phyloP scores from a whole-genome alignment of 1,140 invertebrate genomes.

The Solenopsis fugax region DNA sequence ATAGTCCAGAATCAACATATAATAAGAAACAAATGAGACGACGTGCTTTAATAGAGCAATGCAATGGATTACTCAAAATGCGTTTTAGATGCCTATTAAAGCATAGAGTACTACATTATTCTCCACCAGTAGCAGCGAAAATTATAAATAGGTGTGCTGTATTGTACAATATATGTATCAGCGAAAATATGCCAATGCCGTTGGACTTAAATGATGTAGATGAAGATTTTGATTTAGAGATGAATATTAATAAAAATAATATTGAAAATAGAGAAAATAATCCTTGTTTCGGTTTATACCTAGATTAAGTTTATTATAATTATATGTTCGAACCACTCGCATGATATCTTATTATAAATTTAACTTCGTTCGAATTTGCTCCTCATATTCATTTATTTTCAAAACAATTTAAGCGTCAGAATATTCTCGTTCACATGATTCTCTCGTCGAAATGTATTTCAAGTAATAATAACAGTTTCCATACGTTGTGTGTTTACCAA shows the following conservation, averaged over 20 bases:
- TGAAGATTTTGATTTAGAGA: not conserved
- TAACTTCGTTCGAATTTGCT: too few species aligned
- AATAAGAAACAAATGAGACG: not conserved
- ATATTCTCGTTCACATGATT: too few species aligned
- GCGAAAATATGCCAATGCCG: not conserved
- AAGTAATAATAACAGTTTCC: too few species aligned
- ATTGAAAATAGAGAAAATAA: not conserved
- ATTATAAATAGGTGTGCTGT: not conserved
- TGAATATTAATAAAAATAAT: not conserved
- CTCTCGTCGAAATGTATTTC: too few species aligned
- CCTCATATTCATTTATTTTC: too few species aligned
- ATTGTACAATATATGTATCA: not conserved
- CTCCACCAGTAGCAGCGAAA: not conserved
- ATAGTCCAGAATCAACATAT: not conserved
- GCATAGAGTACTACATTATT: not conserved
- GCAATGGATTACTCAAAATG: not conserved
- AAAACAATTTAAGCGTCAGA: too few species aligned
- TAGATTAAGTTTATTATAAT: too few species aligned
- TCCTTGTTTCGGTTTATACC: too few species aligned
- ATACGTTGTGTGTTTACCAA: too few species aligned
- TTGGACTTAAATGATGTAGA: not conserved
- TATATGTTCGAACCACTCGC: too few species aligned
- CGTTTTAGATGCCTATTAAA: not conserved
- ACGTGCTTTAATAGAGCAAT: not conserved
- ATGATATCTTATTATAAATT: too few species aligned